These are phyloP conservation scores for Darevskia nairensis DNA, from an alignment of 2,797 vertebrate species.

Conservation along the genomic window DNA sequence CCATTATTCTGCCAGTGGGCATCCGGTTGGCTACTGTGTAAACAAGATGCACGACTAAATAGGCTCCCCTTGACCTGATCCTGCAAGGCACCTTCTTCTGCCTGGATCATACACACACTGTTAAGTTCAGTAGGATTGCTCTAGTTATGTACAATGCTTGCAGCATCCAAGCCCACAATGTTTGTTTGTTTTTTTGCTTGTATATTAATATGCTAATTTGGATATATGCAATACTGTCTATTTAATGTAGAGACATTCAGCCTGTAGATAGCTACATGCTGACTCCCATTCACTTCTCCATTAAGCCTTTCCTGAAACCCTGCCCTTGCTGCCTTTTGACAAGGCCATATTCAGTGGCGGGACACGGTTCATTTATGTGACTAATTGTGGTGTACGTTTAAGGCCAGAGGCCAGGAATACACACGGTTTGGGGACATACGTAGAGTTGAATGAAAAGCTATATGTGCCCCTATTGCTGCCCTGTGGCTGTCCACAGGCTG, in stretches of 20 bases:
- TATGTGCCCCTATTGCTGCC: not conserved
- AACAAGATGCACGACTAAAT: too few species aligned
- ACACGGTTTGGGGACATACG: not conserved
- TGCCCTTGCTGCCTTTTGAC: not conserved
- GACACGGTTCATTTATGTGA: not conserved
- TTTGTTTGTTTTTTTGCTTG: not conserved
- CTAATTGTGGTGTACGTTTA: not conserved
- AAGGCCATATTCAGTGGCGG: not conserved
- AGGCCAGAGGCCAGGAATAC: not conserved
- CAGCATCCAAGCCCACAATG: slow-evolving; percentile 36
- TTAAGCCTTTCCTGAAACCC: not conserved
- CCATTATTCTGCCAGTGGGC: too few species aligned
- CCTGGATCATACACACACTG: not conserved
- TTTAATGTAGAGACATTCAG: not conserved
- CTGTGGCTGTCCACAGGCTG: not conserved
- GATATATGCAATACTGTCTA: not conserved
- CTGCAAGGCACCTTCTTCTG: too few species aligned
- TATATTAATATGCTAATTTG: not conserved
- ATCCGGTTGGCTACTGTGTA: slow-evolving; percentile 12
- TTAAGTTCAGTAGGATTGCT: not conserved
- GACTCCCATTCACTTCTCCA: not conserved
- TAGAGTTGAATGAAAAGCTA: not conserved
- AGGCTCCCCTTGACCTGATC: too few species aligned
- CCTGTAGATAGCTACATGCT: not conserved
- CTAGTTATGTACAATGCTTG: slow-evolving; percentile 20